Conservation (phyloP, 2,113 vertebrate genomes). For the Sitta europaea region DNA sequence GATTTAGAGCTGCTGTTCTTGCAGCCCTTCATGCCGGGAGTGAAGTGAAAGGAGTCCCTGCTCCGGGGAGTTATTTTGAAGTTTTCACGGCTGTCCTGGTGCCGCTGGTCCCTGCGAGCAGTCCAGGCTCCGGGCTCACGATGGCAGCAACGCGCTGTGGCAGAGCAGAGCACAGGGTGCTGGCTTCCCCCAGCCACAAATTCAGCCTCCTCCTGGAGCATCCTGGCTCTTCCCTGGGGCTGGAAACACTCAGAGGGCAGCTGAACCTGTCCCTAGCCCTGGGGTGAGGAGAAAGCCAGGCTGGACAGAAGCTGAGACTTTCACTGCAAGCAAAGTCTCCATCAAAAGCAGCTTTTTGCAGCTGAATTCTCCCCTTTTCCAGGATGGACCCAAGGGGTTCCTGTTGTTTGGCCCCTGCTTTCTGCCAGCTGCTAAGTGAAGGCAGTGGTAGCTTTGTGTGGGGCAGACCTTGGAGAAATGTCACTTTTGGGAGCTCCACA, state of each 20-base stretch:
- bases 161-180: not conserved
- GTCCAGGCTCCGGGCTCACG: not conserved
- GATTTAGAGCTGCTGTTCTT: not conserved
- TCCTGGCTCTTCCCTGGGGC: not conserved
- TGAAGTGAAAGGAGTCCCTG: too few relatives aligned
- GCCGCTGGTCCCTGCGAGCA: not conserved
- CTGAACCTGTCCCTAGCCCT: not conserved
- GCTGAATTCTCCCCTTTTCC: not conserved
- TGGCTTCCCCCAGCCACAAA: not conserved
- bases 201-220: not conserved
- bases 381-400: not conserved
- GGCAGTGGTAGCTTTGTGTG: not conserved
- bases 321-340: not conserved
- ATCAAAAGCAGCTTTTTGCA: not conserved
- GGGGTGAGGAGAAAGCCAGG: not conserved
- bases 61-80: fast-evolving
- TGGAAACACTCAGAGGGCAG: not conserved
- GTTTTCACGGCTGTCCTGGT: fast-evolving
- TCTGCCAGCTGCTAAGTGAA: not conserved
- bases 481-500: not conserved
- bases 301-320: not conserved
- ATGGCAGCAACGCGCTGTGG: constrained; percentile 24
- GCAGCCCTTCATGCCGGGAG: not conserved
- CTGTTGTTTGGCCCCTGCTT: not conserved
- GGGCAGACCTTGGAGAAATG: not conserved